phyloP scores from a whole-genome alignment of 2,797 vertebrate species.

The Anomalospiza imberbis region DNA sequence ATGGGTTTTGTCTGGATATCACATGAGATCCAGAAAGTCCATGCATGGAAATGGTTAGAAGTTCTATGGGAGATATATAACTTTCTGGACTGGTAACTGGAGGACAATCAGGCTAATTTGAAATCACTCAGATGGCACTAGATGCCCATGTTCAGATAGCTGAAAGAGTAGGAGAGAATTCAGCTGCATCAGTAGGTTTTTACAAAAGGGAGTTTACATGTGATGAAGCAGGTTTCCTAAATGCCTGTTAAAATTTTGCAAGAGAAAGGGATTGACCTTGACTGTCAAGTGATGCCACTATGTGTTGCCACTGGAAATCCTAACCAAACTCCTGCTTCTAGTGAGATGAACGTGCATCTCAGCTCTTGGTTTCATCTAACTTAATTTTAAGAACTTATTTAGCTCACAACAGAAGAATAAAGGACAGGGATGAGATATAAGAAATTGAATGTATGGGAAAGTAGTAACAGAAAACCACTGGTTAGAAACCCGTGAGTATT shows the following conservation, averaged over 20 bases:
- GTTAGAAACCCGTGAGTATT: background rate
- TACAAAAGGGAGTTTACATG: background rate
- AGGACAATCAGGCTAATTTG: background rate
- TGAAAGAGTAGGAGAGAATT: background rate
- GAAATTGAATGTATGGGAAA: background rate
- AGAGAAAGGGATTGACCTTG: background rate
- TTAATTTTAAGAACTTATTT: background rate
- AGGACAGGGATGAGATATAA: background rate
- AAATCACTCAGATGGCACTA: background rate
- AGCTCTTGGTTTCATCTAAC: background rate
- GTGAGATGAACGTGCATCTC: background rate
- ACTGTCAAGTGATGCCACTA: background rate
- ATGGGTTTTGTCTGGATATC: background rate
- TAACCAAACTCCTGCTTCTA: background rate
- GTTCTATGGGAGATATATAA: background rate
- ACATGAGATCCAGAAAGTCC: background rate
- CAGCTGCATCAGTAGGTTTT: background rate
- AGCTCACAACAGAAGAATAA: background rate
- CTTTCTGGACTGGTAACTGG: background rate
- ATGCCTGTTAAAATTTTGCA: background rate
- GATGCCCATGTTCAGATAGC: background rate
- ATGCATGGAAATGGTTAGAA: background rate
- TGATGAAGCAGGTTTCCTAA: background rate
- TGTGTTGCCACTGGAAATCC: background rate
- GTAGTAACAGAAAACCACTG: background rate